Conservation (phyloP, 2,113 vertebrate species). For the Puma concolor region DNA sequence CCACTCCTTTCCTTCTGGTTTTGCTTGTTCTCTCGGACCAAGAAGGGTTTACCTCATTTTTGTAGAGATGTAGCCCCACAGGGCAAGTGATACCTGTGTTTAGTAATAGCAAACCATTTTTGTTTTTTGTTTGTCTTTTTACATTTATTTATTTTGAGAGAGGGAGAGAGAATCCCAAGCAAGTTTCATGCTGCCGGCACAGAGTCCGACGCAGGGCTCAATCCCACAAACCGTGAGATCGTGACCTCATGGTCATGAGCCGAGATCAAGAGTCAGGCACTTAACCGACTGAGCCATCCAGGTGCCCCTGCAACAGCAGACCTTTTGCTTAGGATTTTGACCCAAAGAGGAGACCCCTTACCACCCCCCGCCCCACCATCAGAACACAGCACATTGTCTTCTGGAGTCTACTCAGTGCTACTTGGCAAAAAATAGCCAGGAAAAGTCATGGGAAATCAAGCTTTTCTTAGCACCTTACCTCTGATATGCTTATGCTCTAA, state of each 20-base stretch:
- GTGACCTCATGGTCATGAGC: too few relatives aligned
- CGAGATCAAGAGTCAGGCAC: too few relatives aligned
- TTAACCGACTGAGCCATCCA: too few relatives aligned
- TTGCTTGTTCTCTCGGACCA: background rate
- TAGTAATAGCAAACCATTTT: background rate
- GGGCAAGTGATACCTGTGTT: background rate
- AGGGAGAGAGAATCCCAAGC: too few relatives aligned
- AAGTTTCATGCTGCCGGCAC: too few relatives aligned
- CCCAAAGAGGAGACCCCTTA: background rate
- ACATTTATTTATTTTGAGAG: too few relatives aligned
- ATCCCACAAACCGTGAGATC: too few relatives aligned
- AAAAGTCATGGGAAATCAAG: background rate
- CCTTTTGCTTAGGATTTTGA: background rate
- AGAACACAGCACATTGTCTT: background rate
- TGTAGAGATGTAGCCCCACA: background rate
- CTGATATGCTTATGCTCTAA: background rate
- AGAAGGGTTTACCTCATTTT: background rate
- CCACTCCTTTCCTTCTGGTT: background rate
- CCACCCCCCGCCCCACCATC: background rate
- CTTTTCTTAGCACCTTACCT: background rate
- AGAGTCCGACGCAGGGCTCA: too few relatives aligned
- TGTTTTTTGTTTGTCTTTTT: too few relatives aligned
- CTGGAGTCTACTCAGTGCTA: background rate
- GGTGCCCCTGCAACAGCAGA: background rate
- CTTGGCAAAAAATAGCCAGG: background rate